phyloP scores from a whole-genome alignment of 2,888 invertebrate species.

The Pogonocherus hispidulus region DNA sequence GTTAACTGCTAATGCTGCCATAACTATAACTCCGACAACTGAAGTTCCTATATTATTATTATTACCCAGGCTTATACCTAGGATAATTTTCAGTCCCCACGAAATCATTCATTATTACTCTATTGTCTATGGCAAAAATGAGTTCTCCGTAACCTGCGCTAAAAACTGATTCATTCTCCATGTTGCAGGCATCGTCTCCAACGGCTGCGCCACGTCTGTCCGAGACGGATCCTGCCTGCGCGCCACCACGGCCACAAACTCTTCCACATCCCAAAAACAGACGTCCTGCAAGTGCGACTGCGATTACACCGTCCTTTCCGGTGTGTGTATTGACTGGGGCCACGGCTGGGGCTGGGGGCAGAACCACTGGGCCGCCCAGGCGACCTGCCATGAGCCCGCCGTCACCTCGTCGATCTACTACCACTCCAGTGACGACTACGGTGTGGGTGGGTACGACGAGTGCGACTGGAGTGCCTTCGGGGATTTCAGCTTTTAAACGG shows the following conservation, averaged over 20 bases:
- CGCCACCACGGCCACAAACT: slow-evolving; percentile 52
- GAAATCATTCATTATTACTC: too few relatives aligned
- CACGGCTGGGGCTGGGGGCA: slow-evolving; percentile 85
- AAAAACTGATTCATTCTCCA: too few relatives aligned
- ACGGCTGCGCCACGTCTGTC: slow-evolving; percentile 43
- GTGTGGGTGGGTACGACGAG: slow-evolving; percentile 77
- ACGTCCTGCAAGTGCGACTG: slow-evolving; percentile 53
- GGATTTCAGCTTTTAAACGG: slow-evolving; percentile 64
- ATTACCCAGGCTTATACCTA: too few relatives aligned
- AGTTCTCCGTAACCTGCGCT: too few relatives aligned
- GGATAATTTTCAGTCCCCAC: too few relatives aligned
- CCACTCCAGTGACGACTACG: slow-evolving; percentile 69
- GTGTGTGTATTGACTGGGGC: slow-evolving; percentile 73
- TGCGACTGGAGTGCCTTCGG: slow-evolving; percentile 76
- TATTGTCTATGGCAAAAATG: too few relatives aligned
- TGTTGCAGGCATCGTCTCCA: slow-evolving; percentile 41
- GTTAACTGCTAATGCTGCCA: too few relatives aligned
- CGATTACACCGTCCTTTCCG: slow-evolving; percentile 65
- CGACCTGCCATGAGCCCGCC: slow-evolving; percentile 76
- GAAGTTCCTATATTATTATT: too few relatives aligned
- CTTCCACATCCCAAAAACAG: slow-evolving; percentile 20
- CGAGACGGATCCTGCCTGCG: slow-evolving; percentile 53
- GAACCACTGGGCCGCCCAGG: slow-evolving; percentile 51
- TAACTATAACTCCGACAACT: too few relatives aligned
- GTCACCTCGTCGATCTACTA: slow-evolving; percentile 71